These are phyloP conservation scores for Neodiprion virginianus DNA, from an alignment of 1,140 invertebrate species.

Conservation along the genomic window DNA sequence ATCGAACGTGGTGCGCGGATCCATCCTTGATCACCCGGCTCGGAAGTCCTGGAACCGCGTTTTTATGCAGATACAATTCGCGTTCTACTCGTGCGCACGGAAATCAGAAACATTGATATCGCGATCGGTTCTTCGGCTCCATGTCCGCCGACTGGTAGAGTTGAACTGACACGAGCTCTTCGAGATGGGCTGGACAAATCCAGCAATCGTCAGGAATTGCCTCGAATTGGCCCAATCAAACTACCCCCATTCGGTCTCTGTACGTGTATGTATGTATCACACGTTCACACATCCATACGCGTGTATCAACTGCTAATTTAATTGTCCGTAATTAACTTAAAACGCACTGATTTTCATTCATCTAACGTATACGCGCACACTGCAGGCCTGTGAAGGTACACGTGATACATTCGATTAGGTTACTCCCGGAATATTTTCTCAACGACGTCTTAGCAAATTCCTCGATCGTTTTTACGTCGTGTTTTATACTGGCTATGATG, in stretches of 20 bases:
- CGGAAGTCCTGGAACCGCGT: no score
- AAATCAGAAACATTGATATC: background rate
- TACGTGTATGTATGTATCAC: conserved; percentile 25
- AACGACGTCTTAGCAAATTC: no score
- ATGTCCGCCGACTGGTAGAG: conserved; percentile 55
- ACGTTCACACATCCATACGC: conserved; percentile 49
- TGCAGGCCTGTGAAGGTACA: conserved; percentile 23
- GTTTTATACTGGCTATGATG: no score
- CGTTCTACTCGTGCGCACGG: no score
- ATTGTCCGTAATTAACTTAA: conserved; percentile 55
- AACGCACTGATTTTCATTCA: conserved; percentile 25
- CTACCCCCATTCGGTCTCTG: conserved; percentile 58
- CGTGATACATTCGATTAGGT: no score
- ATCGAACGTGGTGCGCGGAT: no score
- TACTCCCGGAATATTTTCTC: no score
- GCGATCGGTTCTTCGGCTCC: conserved; percentile 37
- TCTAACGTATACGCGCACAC: conserved; percentile 21
- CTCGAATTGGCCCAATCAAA: conserved; percentile 65
- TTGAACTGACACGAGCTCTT: conserved; percentile 55
- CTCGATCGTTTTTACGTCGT: no score
- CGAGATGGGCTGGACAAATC: conserved; percentile 61
- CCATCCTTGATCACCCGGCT: background rate
- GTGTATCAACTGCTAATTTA: conserved; percentile 61
- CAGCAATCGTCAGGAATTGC: conserved; percentile 64
- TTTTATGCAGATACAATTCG: no score